These are phyloP conservation scores for Puntigrus tetrazona DNA, from an alignment of 2,113 vertebrate species.

Conservation along the genomic window DNA sequence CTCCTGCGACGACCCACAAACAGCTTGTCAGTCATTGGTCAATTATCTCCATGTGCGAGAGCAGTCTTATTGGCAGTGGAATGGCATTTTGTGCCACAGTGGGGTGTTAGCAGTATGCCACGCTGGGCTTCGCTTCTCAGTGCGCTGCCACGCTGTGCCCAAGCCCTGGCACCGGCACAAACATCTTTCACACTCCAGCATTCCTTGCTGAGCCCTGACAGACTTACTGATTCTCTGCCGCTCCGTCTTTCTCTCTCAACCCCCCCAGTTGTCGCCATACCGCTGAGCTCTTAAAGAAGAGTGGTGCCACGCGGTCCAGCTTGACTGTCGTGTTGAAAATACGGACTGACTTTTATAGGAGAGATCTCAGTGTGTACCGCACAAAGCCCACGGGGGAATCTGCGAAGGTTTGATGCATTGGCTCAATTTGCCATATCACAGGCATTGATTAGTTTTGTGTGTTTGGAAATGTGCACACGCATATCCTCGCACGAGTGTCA, in stretches of 20 bases:
- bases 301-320: neutral
- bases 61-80: conserved; percentile 20
- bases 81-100: conserved; percentile 25
- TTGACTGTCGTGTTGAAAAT: conserved; percentile 16
- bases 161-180: conserved; percentile 6
- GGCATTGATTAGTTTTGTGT: conserved; percentile 21
- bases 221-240: conserved; percentile 24
- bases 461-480: conserved; percentile 12
- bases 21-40: conserved; percentile 47
- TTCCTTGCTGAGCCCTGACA: conserved; percentile 30
- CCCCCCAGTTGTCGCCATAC: neutral
- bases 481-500: conserved; percentile 7
- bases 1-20: conserved; percentile 31
- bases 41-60: conserved; percentile 41
- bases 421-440: conserved; percentile 28
- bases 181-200: conserved; percentile 34
- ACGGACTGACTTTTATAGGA: neutral
- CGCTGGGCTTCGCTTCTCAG: neutral
- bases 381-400: conserved; percentile 7
- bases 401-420: conserved; percentile 32
- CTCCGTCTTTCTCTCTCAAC: conserved; percentile 4
- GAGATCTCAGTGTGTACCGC: conserved; percentile 7
- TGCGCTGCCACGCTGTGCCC: conserved; percentile 22
- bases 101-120: conserved; percentile 18
- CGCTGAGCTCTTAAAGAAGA: conserved; percentile 27